Evolutionary conservation across 2,113 vertebrate genomes (phyloP).

Genomic region (Pagrus major): DNA sequence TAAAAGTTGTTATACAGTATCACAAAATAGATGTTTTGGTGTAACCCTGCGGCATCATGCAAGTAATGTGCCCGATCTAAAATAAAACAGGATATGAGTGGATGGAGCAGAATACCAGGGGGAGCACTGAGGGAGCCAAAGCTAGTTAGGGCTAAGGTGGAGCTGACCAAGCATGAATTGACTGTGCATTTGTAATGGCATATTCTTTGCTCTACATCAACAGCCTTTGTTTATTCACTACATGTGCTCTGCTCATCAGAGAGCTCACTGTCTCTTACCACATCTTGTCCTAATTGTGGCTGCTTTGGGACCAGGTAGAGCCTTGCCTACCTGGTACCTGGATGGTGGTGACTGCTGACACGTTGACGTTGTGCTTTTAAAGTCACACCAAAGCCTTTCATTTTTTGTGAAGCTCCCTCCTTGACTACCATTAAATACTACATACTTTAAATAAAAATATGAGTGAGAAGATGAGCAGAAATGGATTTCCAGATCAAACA

Average conservation of each 20-base stretch:
- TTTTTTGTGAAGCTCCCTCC: not conserved
- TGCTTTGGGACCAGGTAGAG: constrained; percentile 7
- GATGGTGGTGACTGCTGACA: not conserved
- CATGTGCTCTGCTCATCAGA: constrained; percentile 19
- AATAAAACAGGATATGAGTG: constrained; percentile 26
- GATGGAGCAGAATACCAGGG: constrained; percentile 21
- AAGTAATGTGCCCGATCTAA: constrained; percentile 9
- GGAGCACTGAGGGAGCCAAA: constrained; percentile 45
- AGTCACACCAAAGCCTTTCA: not conserved
- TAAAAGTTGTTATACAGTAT: not conserved
- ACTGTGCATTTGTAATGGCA: constrained; percentile 55
- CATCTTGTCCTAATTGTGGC: constrained; percentile 6
- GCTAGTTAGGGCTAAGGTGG: constrained; percentile 35
- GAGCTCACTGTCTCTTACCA: constrained; percentile 11
- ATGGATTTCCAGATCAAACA: not conserved
- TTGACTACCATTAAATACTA: not conserved
- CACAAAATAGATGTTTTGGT: constrained; percentile 14
- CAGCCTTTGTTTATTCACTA: constrained; percentile 50
- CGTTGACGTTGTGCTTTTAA: constrained; percentile 3
- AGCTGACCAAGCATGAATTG: constrained; percentile 52
- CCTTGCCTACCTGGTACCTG: too few relatives aligned
- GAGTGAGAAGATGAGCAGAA: not conserved
- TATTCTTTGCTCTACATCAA: constrained; percentile 24
- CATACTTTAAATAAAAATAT: not conserved
- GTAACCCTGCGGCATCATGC: not conserved